phyloP scores from a whole-genome alignment of 2,888 invertebrate species.

The Pasiphila rectangulata region DNA sequence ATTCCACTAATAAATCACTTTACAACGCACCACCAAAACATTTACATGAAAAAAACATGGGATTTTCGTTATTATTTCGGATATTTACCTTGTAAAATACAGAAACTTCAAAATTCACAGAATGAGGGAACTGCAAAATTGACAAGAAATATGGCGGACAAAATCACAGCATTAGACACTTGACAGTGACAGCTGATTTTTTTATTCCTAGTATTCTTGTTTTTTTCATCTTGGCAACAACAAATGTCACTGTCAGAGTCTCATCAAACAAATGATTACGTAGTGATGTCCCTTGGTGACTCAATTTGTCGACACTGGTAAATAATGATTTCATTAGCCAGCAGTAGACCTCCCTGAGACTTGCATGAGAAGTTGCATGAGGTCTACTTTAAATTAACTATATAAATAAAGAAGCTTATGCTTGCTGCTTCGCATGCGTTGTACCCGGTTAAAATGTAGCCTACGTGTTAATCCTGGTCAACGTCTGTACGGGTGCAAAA shows the following conservation, averaged over 20 bases:
- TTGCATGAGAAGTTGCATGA: too few species aligned
- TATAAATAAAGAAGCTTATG: too few species aligned
- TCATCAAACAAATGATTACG: not conserved
- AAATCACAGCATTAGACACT: not conserved
- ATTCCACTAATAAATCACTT: conserved; percentile 20
- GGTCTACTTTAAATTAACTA: too few species aligned
- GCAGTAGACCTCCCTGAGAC: too few species aligned
- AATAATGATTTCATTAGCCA: too few species aligned
- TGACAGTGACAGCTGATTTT: conserved; percentile 1
- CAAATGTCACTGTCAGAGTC: not conserved
- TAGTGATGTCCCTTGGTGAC: not conserved
- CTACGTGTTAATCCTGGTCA: too few species aligned
- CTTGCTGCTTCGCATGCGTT: not conserved
- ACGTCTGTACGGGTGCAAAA: too few species aligned
- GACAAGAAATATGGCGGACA: conserved; percentile 36
- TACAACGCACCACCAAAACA: conserved; percentile 6
- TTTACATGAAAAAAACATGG: not conserved
- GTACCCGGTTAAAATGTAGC: too few species aligned
- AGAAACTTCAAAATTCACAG: conserved; percentile 24
- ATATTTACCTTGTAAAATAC: conserved; percentile 50
- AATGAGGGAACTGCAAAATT: conserved; percentile 34
- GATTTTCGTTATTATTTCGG: conserved; percentile 44
- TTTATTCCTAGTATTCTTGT: not conserved
- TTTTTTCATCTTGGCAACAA: not conserved
- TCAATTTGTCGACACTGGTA: too few species aligned